Evolutionary conservation across 2,113 vertebrate species (phyloP), one percentile per base, ranked within the genome.

Genomic region (Garra rufa): DNA sequence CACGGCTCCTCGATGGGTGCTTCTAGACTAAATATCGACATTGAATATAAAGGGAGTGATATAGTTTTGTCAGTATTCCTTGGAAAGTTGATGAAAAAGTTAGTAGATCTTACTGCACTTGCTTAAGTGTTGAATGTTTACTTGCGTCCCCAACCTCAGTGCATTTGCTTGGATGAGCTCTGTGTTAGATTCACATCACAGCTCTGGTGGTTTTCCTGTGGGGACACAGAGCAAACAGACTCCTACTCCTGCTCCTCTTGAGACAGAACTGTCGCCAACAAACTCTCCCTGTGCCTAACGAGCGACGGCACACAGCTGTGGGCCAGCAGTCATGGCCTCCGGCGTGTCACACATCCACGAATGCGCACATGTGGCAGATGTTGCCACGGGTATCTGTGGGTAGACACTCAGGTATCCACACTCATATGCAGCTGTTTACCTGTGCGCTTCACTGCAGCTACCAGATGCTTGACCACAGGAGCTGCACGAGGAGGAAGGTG

Each of bases 401-500:
- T 79, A 67, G 86, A 76, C 61, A 79, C 63, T 65, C 69, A 65
- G 74, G 76, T 48, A 41, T 65, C 34, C 50, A 30, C 13, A 34
- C 19, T 71, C 71, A 88, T 88, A 83, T 88, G 85, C 92, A 93
- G 89, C 90, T 93, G 89, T 77, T 83, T 82, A 87, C 65, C 76
- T 85, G 71, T 85, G 69, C 50, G 70, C 76, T 84, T 63, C 79
- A 80, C 4, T 57, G 65, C 83, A 89, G 87, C 73, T 76, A 85
- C 84, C 91, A 93, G 91, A 92, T 94, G 92, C 89, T 90, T 81
- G 76, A 85, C 70, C 43, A 81, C 85, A 80, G 76, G 59, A 85
- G 69, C 59, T 76, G 57, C 38, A 24, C 48, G 4, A 44, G 46
- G 46, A 78, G 24, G 46, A 85, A 28, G 38, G 59, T 48, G 30